Evolutionary conservation across 2,113 vertebrate species (phyloP), one percentile per base, ranked within the genome.

Genomic region (Pachyramphus minor): DNA sequence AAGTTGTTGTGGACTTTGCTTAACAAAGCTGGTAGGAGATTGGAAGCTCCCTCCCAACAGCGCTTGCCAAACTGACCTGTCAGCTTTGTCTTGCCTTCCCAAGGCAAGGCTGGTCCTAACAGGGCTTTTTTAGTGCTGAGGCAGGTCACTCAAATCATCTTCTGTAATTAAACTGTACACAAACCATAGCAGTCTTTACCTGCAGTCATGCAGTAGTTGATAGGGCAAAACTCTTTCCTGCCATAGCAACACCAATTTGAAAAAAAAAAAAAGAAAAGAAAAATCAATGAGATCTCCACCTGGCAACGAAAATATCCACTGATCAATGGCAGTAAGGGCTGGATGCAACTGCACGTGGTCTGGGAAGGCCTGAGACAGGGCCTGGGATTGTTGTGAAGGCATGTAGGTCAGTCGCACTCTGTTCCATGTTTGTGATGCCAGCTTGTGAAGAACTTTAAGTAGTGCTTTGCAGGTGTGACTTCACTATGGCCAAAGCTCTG

Each of bases 211-310:
- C 58, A 45, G 42, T 58, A 53, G 83, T 45, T 5, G 17, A 83
- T 12, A 85, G 50, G 42, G 45, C 15, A 80, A 95, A 76, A 69
- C 42, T 79, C 82, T 80, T 73, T 80, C 79, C 63, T 83, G 45
- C 85, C 59, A 66, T 69, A 87, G 88, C 60, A 94, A 92, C 72
- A 86, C 88, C 59, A 86, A 94, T 84, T 92, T 41, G 55, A 91
- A 83, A 42, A 84, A 58, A 49, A 67, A 14, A n/a, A 45, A 91
- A 58, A 62, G 89, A 78, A n/a, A 78, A 60, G 41, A 67, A 12
- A 35, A 91, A 85, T 88, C 82, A 86, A 95, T 94, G 58, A 69
- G 2, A 50, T 67, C 18, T 76, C 67, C 84, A 66, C 63, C 49
- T 50, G 33, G 50, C 39, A 85, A 83, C 50, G 13, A 69, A 82